Evolutionary conservation across 2,113 vertebrate genomes (phyloP), one percentile per base, ranked within the genome.

Genomic region (Lynx canadensis): DNA sequence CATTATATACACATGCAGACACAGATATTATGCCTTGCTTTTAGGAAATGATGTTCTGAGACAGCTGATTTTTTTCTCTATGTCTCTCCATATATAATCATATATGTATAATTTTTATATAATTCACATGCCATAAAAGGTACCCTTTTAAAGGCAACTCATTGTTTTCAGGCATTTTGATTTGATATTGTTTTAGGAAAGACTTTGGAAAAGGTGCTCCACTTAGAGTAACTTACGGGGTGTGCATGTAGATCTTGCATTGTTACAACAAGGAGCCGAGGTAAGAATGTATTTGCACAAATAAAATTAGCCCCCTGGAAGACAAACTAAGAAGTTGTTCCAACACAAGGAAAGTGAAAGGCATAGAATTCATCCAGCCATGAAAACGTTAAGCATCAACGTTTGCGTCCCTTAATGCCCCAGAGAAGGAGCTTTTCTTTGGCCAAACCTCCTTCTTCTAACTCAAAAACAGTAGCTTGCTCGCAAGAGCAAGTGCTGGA

Each of bases 251-350:
- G 52, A 60, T 78, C 65, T 80, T 68, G 85, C 45, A 65, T 92
- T 69, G 38, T 73, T 71, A 80, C 84, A 92, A 60, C 78, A 92
- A 92, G 65, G 41, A 76, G 79, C 86, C 85, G 81, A 93, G 68
- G 84, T 68, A 82, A 50, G 45, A 63, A 48, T n/a, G 15, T 73
- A 78, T 82, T 78, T 55, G 50, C 80, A 92, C 85, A 82, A 90
- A 94, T 85, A 81, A 91, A 84, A 81, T 63, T 41, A 88, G 50
- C 41, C 76, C 74, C 68, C 50, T 91, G 65, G 90, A 90, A 97
- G 36, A 81, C 36, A 68, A 78, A 78, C 52, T 33, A 63, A 79
- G 81, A 66, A 29, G 41, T 91, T 85, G 79, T 27, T 89, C 81
- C 60, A 89, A 85, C 36, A 48, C 66, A 81, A 95, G 38, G 71